A percentile compares a stretch with the other conserved stretches of the same genome.
These are phyloP conservation scores for Nesogale talazaci DNA, from an alignment of 2,113 vertebrate species.

Conservation along the genomic window DNA sequence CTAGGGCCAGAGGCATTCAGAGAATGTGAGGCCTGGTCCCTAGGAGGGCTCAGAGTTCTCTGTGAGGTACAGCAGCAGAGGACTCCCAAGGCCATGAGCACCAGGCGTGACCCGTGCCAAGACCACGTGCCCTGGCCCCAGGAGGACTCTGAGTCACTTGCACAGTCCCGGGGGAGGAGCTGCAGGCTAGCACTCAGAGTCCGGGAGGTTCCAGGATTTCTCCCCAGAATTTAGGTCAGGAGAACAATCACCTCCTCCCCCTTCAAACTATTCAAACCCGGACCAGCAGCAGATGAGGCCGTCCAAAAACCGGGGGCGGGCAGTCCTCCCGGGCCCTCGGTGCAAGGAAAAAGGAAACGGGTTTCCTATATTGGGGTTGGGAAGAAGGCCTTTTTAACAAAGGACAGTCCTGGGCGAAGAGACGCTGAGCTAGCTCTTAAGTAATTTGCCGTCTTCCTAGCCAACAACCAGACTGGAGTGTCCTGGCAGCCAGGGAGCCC, in stretches of 20 bases:
- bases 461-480: not conserved
- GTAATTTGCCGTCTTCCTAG: not conserved
- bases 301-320: not conserved
- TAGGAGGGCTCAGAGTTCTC: not conserved
- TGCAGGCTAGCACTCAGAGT: not conserved
- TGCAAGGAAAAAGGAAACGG: not conserved
- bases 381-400: not conserved
- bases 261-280: not conserved
- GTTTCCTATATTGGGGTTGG: not conserved
- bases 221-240: not conserved
- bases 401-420: not conserved
- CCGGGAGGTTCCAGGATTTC: not conserved
- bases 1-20: not conserved
- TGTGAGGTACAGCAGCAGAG: not conserved
- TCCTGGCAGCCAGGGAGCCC: not conserved
- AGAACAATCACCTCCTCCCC: not conserved
- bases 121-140: no score
- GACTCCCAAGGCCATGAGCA: not conserved
- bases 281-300: not conserved
- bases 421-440: not conserved
- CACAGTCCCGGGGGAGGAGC: no score
- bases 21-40: not conserved
- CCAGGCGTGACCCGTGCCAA: no score
- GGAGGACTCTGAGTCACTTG: no score
- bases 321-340: not conserved